Percentiles rank a stretch among this genome's conserved stretches.
Conservation (phyloP, 2,113 vertebrate species). For the Sminthopsis crassicaudata region DNA sequence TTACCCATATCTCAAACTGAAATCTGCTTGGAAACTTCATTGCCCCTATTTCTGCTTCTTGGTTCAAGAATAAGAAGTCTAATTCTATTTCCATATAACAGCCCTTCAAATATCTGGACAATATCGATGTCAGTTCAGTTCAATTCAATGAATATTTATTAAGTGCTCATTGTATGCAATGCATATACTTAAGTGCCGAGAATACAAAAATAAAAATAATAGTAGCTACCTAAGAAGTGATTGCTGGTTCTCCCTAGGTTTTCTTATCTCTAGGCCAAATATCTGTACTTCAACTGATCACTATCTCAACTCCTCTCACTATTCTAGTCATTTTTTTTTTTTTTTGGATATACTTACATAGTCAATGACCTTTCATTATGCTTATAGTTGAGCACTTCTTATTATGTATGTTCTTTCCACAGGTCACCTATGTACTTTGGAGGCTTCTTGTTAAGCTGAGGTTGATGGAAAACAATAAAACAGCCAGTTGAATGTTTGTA, state of each 20-base stretch:
- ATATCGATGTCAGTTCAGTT: neutral
- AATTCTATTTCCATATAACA: neutral
- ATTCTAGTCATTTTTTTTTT: neutral
- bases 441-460: slow-evolving; percentile 18
- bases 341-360: neutral
- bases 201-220: neutral
- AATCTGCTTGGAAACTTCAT: neutral
- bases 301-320: neutral
- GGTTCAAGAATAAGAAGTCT: neutral
- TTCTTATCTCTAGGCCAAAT: neutral
- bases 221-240: neutral
- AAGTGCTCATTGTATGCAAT: neutral
- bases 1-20: neutral
- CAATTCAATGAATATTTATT: neutral
- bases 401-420: neutral
- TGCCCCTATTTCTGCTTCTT: neutral
- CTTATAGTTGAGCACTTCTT: neutral
- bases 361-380: neutral
- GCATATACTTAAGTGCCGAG: neutral
- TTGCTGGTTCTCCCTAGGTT: neutral
- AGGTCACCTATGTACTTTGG: too few species aligned
- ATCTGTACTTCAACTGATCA: neutral
- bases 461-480: neutral
- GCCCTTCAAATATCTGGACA: neutral
- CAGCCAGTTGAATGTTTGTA: neutral